These are phyloP conservation scores for Pachydiplax longipennis DNA, from an alignment of 2,888 invertebrate genomes.

Conservation along the genomic window DNA sequence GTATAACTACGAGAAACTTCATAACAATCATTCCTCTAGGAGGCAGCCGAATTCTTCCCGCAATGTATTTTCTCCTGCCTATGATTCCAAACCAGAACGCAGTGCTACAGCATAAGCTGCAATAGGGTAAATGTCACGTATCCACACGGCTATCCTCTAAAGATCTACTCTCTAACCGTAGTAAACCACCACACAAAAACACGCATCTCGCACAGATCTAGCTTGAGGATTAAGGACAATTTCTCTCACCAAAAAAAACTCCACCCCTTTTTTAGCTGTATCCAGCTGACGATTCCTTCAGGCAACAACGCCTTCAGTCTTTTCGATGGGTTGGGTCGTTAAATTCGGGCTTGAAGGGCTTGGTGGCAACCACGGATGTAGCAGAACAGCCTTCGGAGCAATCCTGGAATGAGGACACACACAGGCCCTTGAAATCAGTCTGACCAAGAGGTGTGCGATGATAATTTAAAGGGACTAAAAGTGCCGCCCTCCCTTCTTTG, in stretches of 20 bases:
- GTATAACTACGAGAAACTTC: too few relatives aligned
- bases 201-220: background rate
- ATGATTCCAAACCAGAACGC: too few relatives aligned
- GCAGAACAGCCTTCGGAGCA: slow-evolving; percentile 38
- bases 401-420: slow-evolving; percentile 49
- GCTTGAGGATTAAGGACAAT: background rate
- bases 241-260: slow-evolving; percentile 18
- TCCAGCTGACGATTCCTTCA: background rate
- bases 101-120: too few relatives aligned
- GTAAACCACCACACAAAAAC: background rate
- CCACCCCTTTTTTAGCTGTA: background rate
- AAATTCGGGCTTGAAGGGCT: slow-evolving; percentile 57
- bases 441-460: slow-evolving; percentile 13
- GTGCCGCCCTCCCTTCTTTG: background rate
- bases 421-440: slow-evolving; percentile 41
- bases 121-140: too few relatives aligned
- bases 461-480: background rate
- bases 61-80: too few relatives aligned
- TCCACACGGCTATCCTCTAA: too few relatives aligned
- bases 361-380: slow-evolving; percentile 58
- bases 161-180: too few relatives aligned
- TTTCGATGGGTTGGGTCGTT: slow-evolving; percentile 5
- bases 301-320: slow-evolving; percentile 30
- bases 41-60: too few relatives aligned
- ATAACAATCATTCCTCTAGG: too few relatives aligned